Evolutionary conservation across 2,113 vertebrate genomes (phyloP).

Genomic region (Microtus montanus): DNA sequence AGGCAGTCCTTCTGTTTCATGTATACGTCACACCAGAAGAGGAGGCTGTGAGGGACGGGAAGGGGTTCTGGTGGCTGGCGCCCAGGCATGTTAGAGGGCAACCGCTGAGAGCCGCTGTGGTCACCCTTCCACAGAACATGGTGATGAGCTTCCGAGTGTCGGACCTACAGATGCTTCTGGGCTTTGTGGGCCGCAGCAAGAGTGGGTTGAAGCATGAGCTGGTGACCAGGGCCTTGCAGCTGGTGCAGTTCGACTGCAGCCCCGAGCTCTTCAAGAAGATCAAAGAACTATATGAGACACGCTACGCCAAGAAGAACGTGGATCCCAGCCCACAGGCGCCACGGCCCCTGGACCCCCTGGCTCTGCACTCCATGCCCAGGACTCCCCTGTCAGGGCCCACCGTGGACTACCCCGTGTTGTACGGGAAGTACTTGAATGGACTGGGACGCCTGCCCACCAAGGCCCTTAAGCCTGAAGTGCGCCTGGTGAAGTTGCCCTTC

Average conservation of each 20-base stretch:
- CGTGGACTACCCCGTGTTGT: slow-evolving; percentile 88
- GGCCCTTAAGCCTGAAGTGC: slow-evolving; percentile 89
- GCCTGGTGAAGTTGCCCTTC: slow-evolving; percentile 95
- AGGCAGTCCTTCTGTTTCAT: background rate
- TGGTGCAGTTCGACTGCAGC: slow-evolving; percentile 98
- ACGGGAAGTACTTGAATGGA: slow-evolving; percentile 97
- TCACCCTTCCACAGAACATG: slow-evolving; percentile 92
- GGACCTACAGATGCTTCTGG: slow-evolving; percentile 98
- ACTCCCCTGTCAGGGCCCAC: slow-evolving; percentile 81
- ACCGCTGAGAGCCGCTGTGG: slow-evolving; percentile 22
- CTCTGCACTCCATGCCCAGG: slow-evolving; percentile 84
- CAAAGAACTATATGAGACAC: slow-evolving; percentile 96
- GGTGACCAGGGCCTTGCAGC: slow-evolving; percentile 94
- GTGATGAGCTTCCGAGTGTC: slow-evolving; percentile 99
- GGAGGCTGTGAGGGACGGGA: background rate
- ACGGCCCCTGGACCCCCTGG: slow-evolving; percentile 87
- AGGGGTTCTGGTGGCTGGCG: background rate
- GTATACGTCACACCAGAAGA: background rate
- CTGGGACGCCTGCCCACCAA: slow-evolving; percentile 91
- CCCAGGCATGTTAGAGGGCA: background rate
- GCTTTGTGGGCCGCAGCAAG: slow-evolving; percentile 98
- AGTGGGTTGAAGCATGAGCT: slow-evolving; percentile 99
- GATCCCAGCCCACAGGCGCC: slow-evolving; percentile 75
- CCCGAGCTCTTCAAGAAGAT: slow-evolving; percentile 98
- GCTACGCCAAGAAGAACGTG: slow-evolving; percentile 91